Evolutionary conservation across 2,797 vertebrate genomes (phyloP).

Genomic region (Carapus acus): DNA sequence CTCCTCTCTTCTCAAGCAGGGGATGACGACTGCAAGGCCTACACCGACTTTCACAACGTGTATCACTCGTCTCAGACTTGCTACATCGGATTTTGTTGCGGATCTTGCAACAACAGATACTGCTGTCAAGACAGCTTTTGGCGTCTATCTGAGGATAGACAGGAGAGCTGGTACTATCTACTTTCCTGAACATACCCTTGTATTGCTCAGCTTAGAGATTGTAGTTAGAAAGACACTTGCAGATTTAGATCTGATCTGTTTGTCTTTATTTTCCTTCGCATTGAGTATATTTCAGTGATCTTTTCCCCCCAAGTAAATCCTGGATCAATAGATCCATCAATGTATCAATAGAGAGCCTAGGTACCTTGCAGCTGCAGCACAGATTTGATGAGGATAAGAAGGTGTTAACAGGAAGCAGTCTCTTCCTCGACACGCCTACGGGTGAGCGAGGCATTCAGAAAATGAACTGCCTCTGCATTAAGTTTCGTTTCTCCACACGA

Average conservation of each 20-base stretch:
- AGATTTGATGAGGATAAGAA: not conserved
- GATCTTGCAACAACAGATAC: slow-evolving; percentile 24
- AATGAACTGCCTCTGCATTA: too few relatives aligned
- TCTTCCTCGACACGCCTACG: too few relatives aligned
- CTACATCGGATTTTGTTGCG: slow-evolving; percentile 36
- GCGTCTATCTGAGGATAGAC: not conserved
- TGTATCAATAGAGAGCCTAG: too few relatives aligned
- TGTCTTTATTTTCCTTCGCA: too few relatives aligned
- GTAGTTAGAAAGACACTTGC: not conserved
- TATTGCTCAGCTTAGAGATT: too few relatives aligned
- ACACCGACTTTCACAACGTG: accelerated
- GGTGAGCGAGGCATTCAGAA: too few relatives aligned
- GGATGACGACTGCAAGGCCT: slow-evolving; percentile 20
- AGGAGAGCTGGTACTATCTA: slow-evolving; percentile 42
- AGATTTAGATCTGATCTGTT: too few relatives aligned
- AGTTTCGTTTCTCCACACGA: slow-evolving; percentile 11
- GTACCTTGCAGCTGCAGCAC: not conserved
- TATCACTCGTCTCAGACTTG: accelerated
- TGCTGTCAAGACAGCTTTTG: accelerated
- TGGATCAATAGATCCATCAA: too few relatives aligned
- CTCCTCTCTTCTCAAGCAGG: slow-evolving; percentile 26
- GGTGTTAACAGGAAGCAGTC: slow-evolving; percentile 41
- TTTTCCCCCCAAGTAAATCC: too few relatives aligned
- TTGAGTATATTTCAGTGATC: too few relatives aligned
- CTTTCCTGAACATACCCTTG: not conserved